Evolutionary conservation across 2,888 invertebrate species (phyloP).

Genomic region (Philereme transversata): DNA sequence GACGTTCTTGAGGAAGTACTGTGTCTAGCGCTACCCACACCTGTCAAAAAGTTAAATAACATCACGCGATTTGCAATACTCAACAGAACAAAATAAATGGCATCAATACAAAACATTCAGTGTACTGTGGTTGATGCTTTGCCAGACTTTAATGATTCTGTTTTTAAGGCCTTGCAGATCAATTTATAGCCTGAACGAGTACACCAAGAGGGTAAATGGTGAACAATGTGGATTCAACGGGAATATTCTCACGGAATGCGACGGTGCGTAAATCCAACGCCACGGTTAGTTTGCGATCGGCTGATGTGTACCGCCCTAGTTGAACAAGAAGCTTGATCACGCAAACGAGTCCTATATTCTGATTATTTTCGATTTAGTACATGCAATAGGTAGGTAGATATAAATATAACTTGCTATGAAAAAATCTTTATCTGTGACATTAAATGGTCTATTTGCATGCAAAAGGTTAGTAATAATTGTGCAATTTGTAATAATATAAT

Average conservation of each 20-base stretch:
- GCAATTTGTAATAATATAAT: background rate
- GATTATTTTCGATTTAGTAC: constrained; percentile 34
- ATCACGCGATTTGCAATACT: too few relatives aligned
- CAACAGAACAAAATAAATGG: too few relatives aligned
- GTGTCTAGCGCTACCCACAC: too few relatives aligned
- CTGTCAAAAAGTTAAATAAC: too few relatives aligned
- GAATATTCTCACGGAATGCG: constrained; percentile 75
- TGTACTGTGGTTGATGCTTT: constrained; percentile 10
- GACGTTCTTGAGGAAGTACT: too few relatives aligned
- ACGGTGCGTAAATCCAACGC: constrained; percentile 70
- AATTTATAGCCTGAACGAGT: constrained; percentile 46
- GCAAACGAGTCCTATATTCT: constrained; percentile 45
- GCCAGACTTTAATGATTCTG: constrained; percentile 19
- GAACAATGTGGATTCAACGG: constrained; percentile 67
- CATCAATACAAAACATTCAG: background rate
- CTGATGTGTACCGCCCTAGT: constrained; percentile 46
- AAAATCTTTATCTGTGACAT: constrained; percentile 17
- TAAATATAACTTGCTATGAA: constrained; percentile 5
- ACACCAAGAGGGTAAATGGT: constrained; percentile 63
- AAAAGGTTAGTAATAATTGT: constrained; percentile 2
- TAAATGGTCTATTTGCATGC: constrained; percentile 13
- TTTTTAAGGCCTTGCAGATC: constrained; percentile 33
- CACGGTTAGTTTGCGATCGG: constrained; percentile 70
- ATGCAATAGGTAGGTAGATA: constrained; percentile 12
- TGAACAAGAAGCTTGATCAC: constrained; percentile 8